A percentile compares a stretch with the other conserved stretches of the same genome.
Evolutionary conservation across 2,113 vertebrate species (phyloP).

Genomic region (Arizona elegans): DNA sequence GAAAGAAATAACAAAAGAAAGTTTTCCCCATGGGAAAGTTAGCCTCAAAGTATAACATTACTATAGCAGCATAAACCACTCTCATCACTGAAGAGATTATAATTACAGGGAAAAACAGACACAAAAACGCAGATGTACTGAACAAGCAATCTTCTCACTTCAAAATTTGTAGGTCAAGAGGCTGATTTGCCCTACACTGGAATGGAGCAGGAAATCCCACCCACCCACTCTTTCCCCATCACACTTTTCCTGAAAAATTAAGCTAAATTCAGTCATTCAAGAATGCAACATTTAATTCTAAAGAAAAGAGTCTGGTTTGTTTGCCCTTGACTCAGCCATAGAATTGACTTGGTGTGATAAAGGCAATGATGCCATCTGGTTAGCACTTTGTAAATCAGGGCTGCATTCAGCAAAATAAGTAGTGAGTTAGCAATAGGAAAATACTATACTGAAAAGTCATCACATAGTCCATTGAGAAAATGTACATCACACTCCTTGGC

Average conservation of each 20-base stretch:
- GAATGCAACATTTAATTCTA: background rate
- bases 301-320: constrained; percentile 19
- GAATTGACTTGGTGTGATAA: background rate
- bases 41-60: constrained; percentile 59
- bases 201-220: constrained; percentile 40
- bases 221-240: constrained; percentile 40
- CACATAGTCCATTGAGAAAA: background rate
- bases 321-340: background rate
- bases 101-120: constrained; percentile 62
- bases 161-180: constrained; percentile 62
- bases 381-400: background rate
- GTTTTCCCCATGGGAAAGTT: constrained; percentile 60
- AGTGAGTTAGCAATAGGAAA: background rate
- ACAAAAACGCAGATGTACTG: constrained; percentile 52
- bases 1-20: constrained; percentile 51
- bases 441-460: background rate
- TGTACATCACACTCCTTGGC: background rate
- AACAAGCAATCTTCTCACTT: constrained; percentile 62
- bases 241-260: constrained; percentile 43
- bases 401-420: background rate
- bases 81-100: constrained; percentile 57
- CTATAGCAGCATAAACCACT: constrained; percentile 51
- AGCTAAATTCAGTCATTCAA: constrained; percentile 26
- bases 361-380: background rate
- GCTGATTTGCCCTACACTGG: constrained; percentile 59